These are phyloP conservation scores for Lamellibrachia satsuma DNA, from an alignment of 2,888 invertebrate genomes.

Conservation along the genomic window DNA sequence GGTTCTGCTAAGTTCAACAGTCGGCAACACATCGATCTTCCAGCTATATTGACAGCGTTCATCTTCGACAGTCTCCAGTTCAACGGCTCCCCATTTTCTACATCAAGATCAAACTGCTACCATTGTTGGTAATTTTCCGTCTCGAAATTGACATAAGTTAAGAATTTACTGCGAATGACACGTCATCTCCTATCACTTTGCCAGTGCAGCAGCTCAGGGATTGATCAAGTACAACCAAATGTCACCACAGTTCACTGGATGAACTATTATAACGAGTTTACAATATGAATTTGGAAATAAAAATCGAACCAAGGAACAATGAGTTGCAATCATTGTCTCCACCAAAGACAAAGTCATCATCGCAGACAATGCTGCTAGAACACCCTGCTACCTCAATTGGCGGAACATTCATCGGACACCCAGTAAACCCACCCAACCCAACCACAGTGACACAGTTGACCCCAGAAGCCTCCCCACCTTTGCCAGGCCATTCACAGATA, in stretches of 20 bases:
- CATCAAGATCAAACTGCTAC: not conserved
- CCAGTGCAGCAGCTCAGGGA: not conserved
- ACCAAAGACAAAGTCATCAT: not conserved
- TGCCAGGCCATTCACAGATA: not conserved
- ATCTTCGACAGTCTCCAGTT: not conserved
- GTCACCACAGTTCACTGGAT: not conserved
- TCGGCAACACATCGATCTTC: not conserved
- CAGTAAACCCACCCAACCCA: not conserved
- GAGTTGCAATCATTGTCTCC: constrained; percentile 5
- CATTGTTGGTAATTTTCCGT: not conserved
- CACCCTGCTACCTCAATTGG: not conserved
- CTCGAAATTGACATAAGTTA: not conserved
- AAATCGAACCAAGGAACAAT: not conserved
- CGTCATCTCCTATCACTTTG: not conserved
- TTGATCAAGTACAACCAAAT: not conserved
- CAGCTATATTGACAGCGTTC: not conserved
- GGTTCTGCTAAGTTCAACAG: not conserved
- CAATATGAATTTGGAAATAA: constrained; percentile 1
- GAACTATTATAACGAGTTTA: not conserved
- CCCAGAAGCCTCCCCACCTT: not conserved
- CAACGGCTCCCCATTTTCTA: not conserved
- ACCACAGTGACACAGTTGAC: not conserved
- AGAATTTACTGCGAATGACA: not conserved
- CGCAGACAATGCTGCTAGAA: not conserved
- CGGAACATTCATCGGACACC: not conserved